Percentiles rank a stretch among this genome's conserved stretches.
phyloP scores from a whole-genome alignment of 2,888 invertebrate genomes.

The Pseudeuparius sepicola region DNA sequence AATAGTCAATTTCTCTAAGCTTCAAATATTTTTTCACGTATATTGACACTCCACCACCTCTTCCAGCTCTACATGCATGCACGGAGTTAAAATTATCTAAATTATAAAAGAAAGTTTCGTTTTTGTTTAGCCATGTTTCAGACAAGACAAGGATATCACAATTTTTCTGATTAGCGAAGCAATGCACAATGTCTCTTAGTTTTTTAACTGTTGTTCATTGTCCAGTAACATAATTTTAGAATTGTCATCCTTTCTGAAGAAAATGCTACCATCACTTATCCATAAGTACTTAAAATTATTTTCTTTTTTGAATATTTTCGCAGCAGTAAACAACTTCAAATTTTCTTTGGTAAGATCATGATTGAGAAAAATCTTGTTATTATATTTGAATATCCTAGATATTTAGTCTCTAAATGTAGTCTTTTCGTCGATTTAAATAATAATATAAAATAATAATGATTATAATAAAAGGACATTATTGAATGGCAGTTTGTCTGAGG shows the following conservation, averaged over 20 bases:
- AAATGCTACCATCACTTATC: not conserved
- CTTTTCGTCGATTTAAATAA: too few relatives aligned
- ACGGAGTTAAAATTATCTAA: not conserved
- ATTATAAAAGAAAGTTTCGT: slow-evolving; percentile 1
- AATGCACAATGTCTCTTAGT: not conserved
- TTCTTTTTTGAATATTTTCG: slow-evolving; percentile 1
- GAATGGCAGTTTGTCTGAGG: too few relatives aligned
- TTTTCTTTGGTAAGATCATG: slow-evolving; percentile 1
- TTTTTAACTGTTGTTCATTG: slow-evolving; percentile 1
- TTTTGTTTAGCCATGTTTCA: not conserved
- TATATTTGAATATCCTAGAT: too few relatives aligned
- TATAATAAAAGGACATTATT: too few relatives aligned
- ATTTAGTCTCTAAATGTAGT: not conserved
- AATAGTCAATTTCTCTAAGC: not conserved
- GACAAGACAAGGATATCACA: not conserved
- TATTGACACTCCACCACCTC: not conserved
- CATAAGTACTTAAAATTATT: slow-evolving; percentile 1
- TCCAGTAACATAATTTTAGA: slow-evolving; percentile 1
- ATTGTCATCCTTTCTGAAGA: slow-evolving; percentile 1
- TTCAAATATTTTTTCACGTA: not conserved
- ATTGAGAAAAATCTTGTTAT: slow-evolving; percentile 2
- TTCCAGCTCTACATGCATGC: not conserved
- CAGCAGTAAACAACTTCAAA: slow-evolving; percentile 1
- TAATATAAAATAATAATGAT: too few relatives aligned
- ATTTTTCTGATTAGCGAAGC: not conserved